phyloP scores from a whole-genome alignment of 2,113 vertebrate species.

The Rhinolophus ferrumequinum region DNA sequence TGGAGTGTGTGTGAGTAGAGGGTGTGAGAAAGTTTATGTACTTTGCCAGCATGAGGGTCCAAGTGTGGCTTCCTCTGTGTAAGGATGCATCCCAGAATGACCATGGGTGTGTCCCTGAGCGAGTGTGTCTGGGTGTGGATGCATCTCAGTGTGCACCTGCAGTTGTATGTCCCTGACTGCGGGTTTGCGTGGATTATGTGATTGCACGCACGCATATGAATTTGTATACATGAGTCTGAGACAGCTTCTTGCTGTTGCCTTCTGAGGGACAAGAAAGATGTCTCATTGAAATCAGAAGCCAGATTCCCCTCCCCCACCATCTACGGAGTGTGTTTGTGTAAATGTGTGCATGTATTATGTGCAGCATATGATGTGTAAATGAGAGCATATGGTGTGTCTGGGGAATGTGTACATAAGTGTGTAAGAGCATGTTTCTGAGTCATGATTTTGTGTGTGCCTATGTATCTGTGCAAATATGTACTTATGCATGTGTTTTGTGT shows the following conservation, averaged over 20 bases:
- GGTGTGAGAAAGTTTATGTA: background rate
- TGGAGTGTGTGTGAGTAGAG: background rate
- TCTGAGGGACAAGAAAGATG: background rate
- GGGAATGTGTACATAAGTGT: background rate
- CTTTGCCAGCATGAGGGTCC: background rate
- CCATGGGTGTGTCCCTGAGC: slow-evolving; percentile 26
- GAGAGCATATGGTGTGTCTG: background rate
- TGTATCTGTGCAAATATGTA: background rate
- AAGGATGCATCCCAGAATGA: background rate
- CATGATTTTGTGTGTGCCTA: background rate
- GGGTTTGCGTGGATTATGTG: background rate
- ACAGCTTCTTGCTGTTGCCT: background rate
- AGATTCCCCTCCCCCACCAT: background rate
- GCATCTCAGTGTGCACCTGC: background rate
- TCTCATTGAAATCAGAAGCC: background rate
- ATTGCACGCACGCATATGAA: background rate
- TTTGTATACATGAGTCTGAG: background rate
- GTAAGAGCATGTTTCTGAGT: background rate
- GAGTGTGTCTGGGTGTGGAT: background rate
- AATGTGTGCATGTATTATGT: background rate
- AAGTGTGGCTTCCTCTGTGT: background rate
- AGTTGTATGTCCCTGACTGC: background rate
- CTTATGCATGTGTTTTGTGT: background rate
- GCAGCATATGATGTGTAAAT: background rate
- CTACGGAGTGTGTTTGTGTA: background rate